Base-by-base conservation (phyloP, 2,888 invertebrate species). In the Lithophane leautieri region DNA sequence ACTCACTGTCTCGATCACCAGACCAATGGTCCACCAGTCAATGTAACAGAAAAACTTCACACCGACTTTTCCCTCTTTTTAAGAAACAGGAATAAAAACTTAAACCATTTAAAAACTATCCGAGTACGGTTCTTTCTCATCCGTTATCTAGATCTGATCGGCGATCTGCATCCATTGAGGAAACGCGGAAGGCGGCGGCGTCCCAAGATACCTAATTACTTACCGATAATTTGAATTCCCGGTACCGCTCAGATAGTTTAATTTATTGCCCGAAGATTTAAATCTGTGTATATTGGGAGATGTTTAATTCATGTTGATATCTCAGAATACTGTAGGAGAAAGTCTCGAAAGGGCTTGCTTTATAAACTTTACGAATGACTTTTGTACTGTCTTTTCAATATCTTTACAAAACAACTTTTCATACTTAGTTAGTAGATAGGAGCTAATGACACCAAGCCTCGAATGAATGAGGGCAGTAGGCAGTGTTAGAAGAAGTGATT, bases 171-270 rank as follows among this genome's bases (percentile, higher is more conserved):
- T 86, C 87, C 79, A 84, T 78, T 77, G 82, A 82, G 83, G 85
- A 85, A 87, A 83, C 76, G 77, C 72, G 86, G 78, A 70, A 77
- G 79, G 79, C 85, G 84, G 81, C 76, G 77, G 80, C 71, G 77
- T 88, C 89, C 88, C 90, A 73, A 85, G 85, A 83, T 81, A 88
- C 88, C 88, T 90, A 90, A 90, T 91, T 90, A 91, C 90, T 90
- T 86, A 86, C 88, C 84, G 90, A 86, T 88, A 85, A 88, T 90
- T 90, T 90, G 90, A 87, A 89, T 89, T 86, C 86, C 89, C 90
- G 90, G 84, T 82, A 81, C 78, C 79, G 85, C 82, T 83, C 83
- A 73, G 80, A 83, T 84, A 83, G 79, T 86, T 84, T 83, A 86
- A 88, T 87, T 88, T 88, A 89, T 88, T 79, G 81, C 77, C 68